Evolutionary conservation across 2,113 vertebrate genomes (phyloP).

Genomic region (Peromyscus polionotus): DNA sequence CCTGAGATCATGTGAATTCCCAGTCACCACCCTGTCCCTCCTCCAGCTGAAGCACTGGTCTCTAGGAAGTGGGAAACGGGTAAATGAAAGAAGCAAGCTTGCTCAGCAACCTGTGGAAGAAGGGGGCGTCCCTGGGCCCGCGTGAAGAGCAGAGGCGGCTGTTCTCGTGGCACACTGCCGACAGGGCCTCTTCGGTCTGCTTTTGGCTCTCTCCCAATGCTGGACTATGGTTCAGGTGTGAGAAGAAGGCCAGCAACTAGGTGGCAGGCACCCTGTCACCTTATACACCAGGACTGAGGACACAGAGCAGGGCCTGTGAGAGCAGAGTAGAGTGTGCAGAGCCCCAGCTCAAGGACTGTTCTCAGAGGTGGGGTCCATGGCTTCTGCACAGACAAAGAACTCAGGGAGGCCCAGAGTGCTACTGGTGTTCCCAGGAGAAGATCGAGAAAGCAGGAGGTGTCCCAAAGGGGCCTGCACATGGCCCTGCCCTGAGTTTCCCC

Average conservation of each 20-base stretch:
- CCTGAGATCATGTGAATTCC: background rate
- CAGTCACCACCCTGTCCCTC: background rate
- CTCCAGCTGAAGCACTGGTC: background rate
- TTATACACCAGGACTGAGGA: background rate
- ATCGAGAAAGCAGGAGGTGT: no score
- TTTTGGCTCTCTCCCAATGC: background rate
- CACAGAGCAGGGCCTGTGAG: background rate
- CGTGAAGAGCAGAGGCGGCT: background rate
- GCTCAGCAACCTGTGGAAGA: background rate
- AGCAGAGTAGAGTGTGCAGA: background rate
- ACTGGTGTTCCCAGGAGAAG: no score
- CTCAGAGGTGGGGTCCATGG: background rate
- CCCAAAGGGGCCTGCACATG: no score
- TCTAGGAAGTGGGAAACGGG: background rate
- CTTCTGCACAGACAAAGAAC: background rate
- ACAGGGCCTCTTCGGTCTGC: background rate
- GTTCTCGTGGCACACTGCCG: background rate
- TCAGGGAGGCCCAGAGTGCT: no score
- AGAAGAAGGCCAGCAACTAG: background rate
- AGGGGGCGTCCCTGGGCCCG: background rate
- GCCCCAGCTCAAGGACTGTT: background rate
- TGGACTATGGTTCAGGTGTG: background rate
- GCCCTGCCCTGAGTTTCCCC: no score
- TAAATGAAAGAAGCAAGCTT: background rate
- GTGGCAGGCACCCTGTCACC: background rate